These are phyloP conservation scores for Seriola rivoliana DNA, from an alignment of 2,113 vertebrate species.

Conservation along the genomic window DNA sequence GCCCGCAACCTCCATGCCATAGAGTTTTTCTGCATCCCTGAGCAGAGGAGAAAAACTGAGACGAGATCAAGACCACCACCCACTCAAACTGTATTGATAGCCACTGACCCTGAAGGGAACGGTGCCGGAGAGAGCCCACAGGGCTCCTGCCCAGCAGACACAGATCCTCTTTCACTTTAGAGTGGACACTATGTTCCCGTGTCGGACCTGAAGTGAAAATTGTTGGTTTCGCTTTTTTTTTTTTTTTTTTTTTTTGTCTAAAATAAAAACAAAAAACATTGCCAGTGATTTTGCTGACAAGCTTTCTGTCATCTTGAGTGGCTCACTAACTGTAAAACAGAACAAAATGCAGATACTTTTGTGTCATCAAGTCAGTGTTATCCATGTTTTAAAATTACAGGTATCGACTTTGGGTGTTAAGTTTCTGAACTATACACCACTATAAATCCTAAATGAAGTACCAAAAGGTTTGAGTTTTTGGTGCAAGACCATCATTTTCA, in stretches of 20 bases:
- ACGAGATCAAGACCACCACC: conserved; percentile 65
- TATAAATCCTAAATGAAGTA: background rate
- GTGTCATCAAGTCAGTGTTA: background rate
- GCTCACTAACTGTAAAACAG: background rate
- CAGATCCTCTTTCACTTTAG: conserved; percentile 45
- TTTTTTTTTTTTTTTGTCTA: no score
- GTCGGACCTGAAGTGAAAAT: conserved; percentile 45
- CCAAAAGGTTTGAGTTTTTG: background rate
- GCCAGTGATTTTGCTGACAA: background rate
- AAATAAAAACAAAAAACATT: background rate
- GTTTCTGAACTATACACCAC: background rate
- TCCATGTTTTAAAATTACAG: background rate
- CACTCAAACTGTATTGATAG: conserved; percentile 54
- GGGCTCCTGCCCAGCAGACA: conserved; percentile 41
- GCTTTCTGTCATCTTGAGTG: conserved; percentile 1
- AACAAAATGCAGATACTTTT: background rate
- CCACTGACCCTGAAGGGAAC: conserved; percentile 66
- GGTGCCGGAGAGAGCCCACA: conserved; percentile 38
- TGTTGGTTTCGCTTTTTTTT: background rate
- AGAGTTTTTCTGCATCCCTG: conserved; percentile 64
- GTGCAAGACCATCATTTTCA: background rate
- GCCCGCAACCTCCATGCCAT: conserved; percentile 27
- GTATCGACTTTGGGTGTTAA: background rate
- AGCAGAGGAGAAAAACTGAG: conserved; percentile 58
- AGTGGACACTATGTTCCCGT: conserved; percentile 17